Conservation (phyloP, 2,888 invertebrate genomes). For the Diplazon laetatorius region DNA sequence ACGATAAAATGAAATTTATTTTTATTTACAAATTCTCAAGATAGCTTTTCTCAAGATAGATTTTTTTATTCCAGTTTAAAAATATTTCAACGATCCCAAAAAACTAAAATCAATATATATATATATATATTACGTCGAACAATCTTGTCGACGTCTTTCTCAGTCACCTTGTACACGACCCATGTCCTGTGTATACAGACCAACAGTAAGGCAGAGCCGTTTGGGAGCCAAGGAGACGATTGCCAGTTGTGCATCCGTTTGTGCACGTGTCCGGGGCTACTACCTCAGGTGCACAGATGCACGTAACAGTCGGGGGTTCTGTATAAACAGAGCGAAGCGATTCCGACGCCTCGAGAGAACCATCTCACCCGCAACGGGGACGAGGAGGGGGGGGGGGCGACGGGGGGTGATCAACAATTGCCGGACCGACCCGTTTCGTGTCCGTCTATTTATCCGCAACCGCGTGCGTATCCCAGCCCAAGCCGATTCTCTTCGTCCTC, state of each 20-base stretch:
- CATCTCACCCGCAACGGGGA: conserved; percentile 31
- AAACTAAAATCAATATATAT: too few relatives aligned
- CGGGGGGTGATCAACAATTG: conserved; percentile 58
- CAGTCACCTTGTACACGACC: conserved; percentile 2
- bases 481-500: conserved; percentile 44
- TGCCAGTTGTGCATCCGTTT: conserved; percentile 14
- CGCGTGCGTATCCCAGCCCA: conserved; percentile 31
- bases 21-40: too few relatives aligned
- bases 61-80: too few relatives aligned
- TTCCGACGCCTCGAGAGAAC: conserved; percentile 38
- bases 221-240: conserved; percentile 25
- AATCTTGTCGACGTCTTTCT: too few relatives aligned
- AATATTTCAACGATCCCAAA: too few relatives aligned
- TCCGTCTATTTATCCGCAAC: conserved; percentile 61
- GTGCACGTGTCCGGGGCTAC: neutral
- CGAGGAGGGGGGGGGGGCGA: neutral
- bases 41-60: too few relatives aligned
- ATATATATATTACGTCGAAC: too few relatives aligned
- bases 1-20: too few relatives aligned
- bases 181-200: neutral
- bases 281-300: conserved; percentile 9
- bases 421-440: conserved; percentile 64
- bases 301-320: conserved; percentile 32
- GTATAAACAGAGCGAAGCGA: conserved; percentile 44
- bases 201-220: too few relatives aligned